Base-by-base conservation (phyloP, 1,140 invertebrate species). In the Drosophila chauvacae region DNA sequence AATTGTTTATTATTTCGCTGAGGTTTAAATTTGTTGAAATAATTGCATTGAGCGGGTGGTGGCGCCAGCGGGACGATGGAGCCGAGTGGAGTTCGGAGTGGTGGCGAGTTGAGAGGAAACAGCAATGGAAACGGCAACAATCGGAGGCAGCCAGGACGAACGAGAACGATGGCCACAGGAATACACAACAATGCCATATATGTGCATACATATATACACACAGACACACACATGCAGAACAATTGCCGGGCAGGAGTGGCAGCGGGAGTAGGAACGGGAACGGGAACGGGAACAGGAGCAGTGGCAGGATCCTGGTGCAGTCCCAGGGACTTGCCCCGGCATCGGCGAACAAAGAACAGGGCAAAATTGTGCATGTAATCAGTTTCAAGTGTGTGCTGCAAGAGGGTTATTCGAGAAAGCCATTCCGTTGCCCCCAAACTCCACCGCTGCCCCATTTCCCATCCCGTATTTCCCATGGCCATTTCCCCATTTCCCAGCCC, bases 11-110 rank as follows among this genome's bases (percentile, higher is more conserved):
- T 90, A 90, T 90, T 90, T 90, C 85, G 81, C 86, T 90, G 85
- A 90, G 85, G 85, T 90, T 90, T 90, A 90, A 90, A 90, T 90
- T 90, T 90, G 85, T 90, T 90, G 85, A 90, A 90, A 90, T 90
- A 90, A 90, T 90, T 90, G 85, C 85, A 79, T 85, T 77, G 60
- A 74, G 76, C 65, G 68, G 44, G 60, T 71, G 66, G 57, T 16
- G 44, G 33, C 13, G 53, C 37, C 18, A 39, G 37, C 13, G 41
- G 37, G 18, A 14, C 20, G 16, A 5, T 26, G 35, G 7, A 16
- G 9, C 16, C 16, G n/a, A 51, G 30, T 44, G 56, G 14, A 11
- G 20, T 18, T 45, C 28, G 26, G 10, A 41, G 50, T 48, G 64
- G 81, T 57, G 59, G 55, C 55, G 69, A 63, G 63, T 60, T 33